Percentiles rank a stretch among this genome's conserved stretches.
phyloP scores from a whole-genome alignment of 2,888 invertebrate species.

The Andrena trimmerana region DNA sequence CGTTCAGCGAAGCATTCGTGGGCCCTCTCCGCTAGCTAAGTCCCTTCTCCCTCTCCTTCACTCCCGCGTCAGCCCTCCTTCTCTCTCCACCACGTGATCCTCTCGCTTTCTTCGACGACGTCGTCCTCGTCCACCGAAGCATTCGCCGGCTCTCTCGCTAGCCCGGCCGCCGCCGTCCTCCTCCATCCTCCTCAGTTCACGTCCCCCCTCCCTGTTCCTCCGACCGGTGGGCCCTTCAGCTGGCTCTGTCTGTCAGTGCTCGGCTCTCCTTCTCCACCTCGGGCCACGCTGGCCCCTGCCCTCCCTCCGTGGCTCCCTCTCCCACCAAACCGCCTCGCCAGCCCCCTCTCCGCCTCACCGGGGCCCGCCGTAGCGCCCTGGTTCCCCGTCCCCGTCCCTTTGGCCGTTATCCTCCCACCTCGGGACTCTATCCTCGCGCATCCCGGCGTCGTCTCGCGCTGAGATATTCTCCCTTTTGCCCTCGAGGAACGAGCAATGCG shows the following conservation, averaged over 20 bases:
- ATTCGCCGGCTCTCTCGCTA: too few species aligned
- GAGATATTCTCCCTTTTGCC: constrained; percentile 85
- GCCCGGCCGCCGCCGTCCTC: background rate
- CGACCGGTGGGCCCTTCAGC: too few species aligned
- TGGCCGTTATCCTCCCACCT: constrained; percentile 71
- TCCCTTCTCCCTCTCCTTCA: background rate
- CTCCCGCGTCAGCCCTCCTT: background rate
- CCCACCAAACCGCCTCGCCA: background rate
- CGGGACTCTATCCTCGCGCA: constrained; percentile 73
- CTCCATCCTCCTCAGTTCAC: background rate
- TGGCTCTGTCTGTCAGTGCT: background rate
- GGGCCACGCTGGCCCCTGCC: constrained; percentile 43
- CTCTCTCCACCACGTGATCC: background rate
- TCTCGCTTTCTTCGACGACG: too few species aligned
- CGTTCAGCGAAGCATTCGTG: constrained; percentile 38
- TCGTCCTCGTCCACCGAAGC: too few species aligned
- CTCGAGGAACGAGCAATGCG: constrained; percentile 85
- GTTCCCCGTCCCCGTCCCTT: constrained; percentile 47
- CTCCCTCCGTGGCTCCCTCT: background rate
- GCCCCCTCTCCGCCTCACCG: background rate
- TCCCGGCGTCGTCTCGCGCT: constrained; percentile 78
- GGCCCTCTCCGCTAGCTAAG: background rate
- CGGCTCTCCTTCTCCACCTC: constrained; percentile 48
- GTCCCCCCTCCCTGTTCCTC: background rate
- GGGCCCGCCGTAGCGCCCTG: constrained; percentile 30